Conservation (phyloP, 2,888 invertebrate species). For the Liopterus haemorrhoidalis region DNA sequence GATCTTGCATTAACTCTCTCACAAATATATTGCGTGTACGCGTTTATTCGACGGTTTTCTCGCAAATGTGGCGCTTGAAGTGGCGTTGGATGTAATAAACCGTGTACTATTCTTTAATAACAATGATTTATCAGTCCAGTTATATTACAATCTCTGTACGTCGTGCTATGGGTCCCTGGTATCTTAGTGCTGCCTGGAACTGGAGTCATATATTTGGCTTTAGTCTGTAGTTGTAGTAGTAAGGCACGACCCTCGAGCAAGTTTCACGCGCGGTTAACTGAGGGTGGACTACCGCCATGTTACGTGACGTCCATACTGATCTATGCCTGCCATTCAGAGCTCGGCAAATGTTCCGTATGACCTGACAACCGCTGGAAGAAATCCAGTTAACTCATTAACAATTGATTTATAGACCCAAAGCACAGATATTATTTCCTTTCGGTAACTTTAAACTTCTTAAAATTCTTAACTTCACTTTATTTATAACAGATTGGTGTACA, state of each 20-base stretch:
- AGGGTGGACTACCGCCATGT: conserved; percentile 38
- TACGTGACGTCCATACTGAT: conserved; percentile 12
- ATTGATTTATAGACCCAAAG: no score
- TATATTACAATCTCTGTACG: conserved; percentile 14
- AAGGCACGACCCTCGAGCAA: no score
- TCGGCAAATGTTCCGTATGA: no score
- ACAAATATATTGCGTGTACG: conserved; percentile 25
- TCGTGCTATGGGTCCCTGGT: conserved; percentile 3
- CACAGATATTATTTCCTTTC: no score
- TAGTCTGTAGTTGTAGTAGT: conserved; percentile 19
- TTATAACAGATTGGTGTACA: no score
- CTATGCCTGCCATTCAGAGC: no score
- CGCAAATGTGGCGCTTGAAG: background rate
- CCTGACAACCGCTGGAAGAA: no score
- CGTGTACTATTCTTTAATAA: conserved; percentile 26
- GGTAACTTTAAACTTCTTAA: no score
- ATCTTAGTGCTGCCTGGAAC: conserved; percentile 24
- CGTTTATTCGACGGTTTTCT: background rate
- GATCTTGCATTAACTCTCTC: conserved; percentile 25
- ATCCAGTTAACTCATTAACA: no score
- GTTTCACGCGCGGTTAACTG: conserved; percentile 46
- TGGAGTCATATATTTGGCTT: conserved; percentile 33
- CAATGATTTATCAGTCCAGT: conserved; percentile 21
- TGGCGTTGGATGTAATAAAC: conserved; percentile 16
- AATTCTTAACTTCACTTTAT: no score